Conservation (phyloP, 2,113 vertebrate genomes). For the Pedionomus torquatus region DNA sequence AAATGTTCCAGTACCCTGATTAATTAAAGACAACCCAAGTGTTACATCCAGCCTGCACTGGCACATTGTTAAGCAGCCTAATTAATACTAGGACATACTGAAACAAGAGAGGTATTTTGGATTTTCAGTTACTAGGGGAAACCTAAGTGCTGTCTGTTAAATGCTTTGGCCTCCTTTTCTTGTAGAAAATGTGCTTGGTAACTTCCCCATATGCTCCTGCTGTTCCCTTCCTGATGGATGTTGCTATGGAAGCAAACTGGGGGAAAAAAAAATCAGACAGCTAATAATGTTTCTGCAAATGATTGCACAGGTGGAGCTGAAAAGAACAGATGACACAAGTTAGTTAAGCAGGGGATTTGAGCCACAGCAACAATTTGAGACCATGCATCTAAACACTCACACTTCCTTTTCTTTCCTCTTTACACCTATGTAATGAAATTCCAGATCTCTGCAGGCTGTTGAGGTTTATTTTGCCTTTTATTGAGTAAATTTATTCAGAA, state of each 20-base stretch:
- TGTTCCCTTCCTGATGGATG: slow-evolving; percentile 64
- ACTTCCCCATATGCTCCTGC: slow-evolving; percentile 59
- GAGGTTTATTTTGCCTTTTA: neutral
- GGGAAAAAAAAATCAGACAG: slow-evolving; percentile 16
- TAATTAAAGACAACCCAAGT: slow-evolving; percentile 60
- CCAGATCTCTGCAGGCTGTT: neutral
- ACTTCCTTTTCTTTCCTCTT: neutral
- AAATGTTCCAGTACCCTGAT: slow-evolving; percentile 50
- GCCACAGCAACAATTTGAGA: neutral
- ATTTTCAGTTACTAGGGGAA: slow-evolving; percentile 64
- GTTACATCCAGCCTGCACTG: slow-evolving; percentile 35
- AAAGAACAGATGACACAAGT: slow-evolving; percentile 54
- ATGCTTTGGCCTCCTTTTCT: slow-evolving; percentile 60
- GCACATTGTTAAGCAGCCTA: slow-evolving; percentile 52
- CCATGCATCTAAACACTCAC: neutral
- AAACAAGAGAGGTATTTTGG: slow-evolving; percentile 49
- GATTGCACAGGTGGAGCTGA: slow-evolving; percentile 62
- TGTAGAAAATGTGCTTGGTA: slow-evolving; percentile 60
- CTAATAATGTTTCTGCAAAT: slow-evolving; percentile 68
- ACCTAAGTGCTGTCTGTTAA: slow-evolving; percentile 55
- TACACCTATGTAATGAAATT: neutral
- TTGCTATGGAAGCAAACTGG: slow-evolving; percentile 71
- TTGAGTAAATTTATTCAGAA: neutral
- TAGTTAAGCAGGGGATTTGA: slow-evolving; percentile 34
- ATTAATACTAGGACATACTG: slow-evolving; percentile 55